Percentiles rank a stretch among this genome's conserved stretches.
These are phyloP conservation scores for Clanis bilineata DNA, from an alignment of 2,888 invertebrate species.

Conservation along the genomic window DNA sequence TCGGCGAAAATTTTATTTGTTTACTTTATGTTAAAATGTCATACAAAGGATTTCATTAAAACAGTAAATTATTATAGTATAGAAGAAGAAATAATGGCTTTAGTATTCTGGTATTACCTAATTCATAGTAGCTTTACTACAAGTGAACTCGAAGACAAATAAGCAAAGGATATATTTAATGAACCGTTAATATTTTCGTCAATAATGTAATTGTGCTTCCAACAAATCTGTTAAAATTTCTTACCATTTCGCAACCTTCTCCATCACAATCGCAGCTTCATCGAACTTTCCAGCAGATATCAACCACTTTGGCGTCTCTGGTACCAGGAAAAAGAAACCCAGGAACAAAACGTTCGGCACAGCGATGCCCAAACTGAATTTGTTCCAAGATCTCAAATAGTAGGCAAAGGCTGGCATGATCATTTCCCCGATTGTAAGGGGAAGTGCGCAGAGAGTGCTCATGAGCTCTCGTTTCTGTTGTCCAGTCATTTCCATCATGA, in stretches of 20 bases:
- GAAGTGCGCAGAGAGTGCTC: constrained; percentile 81
- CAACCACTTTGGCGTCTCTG: constrained; percentile 90
- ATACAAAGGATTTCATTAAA: too few relatives aligned
- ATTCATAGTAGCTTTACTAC: too few relatives aligned
- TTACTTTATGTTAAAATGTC: neutral
- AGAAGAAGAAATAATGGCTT: too few relatives aligned
- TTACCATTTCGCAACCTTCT: constrained; percentile 79
- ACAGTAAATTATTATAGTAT: too few relatives aligned
- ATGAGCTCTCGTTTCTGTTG: constrained; percentile 66
- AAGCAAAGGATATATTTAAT: too few relatives aligned
- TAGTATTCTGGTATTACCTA: too few relatives aligned
- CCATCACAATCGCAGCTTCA: constrained; percentile 82
- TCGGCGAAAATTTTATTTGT: neutral
- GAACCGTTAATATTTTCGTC: too few relatives aligned
- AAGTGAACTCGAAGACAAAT: too few relatives aligned
- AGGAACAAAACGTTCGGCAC: constrained; percentile 80
- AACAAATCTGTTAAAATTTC: constrained; percentile 14
- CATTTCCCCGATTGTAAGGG: constrained; percentile 84
- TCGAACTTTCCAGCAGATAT: constrained; percentile 85
- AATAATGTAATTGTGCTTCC: too few relatives aligned
- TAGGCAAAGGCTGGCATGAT: constrained; percentile 82
- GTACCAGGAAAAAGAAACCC: constrained; percentile 84
- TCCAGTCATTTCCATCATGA: constrained; percentile 83
- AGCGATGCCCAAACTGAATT: constrained; percentile 82
- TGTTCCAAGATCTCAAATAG: constrained; percentile 83